Conservation (phyloP, 2,113 vertebrate genomes). For the Casuarius casuarius region DNA sequence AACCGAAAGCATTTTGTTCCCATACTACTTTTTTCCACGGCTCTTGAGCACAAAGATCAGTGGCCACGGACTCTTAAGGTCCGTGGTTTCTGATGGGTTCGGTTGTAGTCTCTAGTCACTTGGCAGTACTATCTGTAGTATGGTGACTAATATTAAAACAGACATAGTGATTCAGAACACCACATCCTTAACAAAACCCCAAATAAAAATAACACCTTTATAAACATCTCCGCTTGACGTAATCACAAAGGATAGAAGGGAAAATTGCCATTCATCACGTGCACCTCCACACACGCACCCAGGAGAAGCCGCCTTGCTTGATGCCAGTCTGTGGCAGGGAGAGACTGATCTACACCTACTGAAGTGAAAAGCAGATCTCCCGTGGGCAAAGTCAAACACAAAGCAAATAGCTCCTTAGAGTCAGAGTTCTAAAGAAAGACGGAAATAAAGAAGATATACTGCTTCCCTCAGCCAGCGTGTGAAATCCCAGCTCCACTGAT, state of each 20-base stretch:
- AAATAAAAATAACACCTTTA: neutral
- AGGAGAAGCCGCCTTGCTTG: neutral
- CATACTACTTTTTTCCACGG: neutral
- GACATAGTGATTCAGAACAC: neutral
- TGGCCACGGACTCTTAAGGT: neutral
- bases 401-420: constrained; percentile 44
- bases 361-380: neutral
- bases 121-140: neutral
- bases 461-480: neutral
- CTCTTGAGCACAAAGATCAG: neutral
- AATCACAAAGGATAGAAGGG: neutral
- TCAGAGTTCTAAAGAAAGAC: neutral
- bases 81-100: neutral
- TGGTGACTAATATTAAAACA: neutral
- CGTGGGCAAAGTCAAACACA: constrained; percentile 10
- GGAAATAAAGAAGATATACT: neutral
- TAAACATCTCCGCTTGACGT: neutral
- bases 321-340: neutral
- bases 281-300: neutral
- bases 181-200: neutral
- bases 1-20: neutral
- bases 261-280: accelerated
- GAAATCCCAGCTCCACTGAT: neutral
- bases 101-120: neutral
- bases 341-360: neutral